A percentile compares a stretch with the other conserved stretches of the same genome.
phyloP scores from a whole-genome alignment of 2,888 invertebrate species.

The Agrotis clavis region DNA sequence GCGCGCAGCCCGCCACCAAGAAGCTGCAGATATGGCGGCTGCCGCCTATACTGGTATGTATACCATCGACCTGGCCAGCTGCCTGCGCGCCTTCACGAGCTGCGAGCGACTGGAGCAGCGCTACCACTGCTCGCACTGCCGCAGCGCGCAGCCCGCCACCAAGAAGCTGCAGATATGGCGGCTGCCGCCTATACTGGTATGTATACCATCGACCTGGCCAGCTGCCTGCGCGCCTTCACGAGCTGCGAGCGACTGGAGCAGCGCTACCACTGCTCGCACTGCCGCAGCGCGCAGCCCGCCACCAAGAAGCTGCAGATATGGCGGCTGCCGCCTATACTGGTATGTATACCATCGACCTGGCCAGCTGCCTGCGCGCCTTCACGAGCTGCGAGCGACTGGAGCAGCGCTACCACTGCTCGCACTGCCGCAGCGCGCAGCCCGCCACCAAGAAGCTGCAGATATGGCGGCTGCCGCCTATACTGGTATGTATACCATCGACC shows the following conservation, averaged over 20 bases:
- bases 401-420: not conserved
- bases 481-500: too few relatives aligned
- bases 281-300: slow-evolving; percentile 96
- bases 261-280: slow-evolving; percentile 96
- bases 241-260: slow-evolving; percentile 96
- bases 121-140: slow-evolving; percentile 86
- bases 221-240: too few relatives aligned
- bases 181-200: slow-evolving; percentile 94
- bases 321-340: slow-evolving; percentile 94
- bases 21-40: slow-evolving; percentile 97
- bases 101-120: slow-evolving; percentile 92
- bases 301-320: slow-evolving; percentile 98
- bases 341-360: slow-evolving; percentile 93
- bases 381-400: too few relatives aligned
- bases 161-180: slow-evolving; percentile 98
- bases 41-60: slow-evolving; percentile 95
- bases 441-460: too few relatives aligned
- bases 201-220: not conserved
- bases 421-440: too few relatives aligned
- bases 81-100: too few relatives aligned
- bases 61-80: too few relatives aligned
- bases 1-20: slow-evolving; percentile 96
- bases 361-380: too few relatives aligned
- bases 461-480: too few relatives aligned
- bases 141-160: slow-evolving; percentile 76